phyloP scores from a whole-genome alignment of 2,888 invertebrate genomes.

The Drosophila neonasuta region DNA sequence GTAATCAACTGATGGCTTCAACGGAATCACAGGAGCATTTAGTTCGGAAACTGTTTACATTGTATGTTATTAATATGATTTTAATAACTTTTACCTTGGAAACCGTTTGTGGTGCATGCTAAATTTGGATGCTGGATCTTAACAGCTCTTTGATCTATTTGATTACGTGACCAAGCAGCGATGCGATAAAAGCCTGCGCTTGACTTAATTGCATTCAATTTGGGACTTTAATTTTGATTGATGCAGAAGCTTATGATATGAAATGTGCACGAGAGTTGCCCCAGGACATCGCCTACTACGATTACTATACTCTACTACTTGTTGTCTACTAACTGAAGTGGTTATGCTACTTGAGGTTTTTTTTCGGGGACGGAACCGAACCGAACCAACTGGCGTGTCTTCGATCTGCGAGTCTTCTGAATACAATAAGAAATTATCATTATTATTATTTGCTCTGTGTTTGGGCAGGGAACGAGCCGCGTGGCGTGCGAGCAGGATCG shows the following conservation, averaged over 20 bases:
- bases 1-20: conserved; percentile 5
- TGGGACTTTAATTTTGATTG: conserved; percentile 70
- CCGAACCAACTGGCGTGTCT: conserved; percentile 56
- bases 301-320: conserved; percentile 11
- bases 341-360: conserved; percentile 33
- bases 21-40: conserved; percentile 6
- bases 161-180: conserved; percentile 22
- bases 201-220: conserved; percentile 45
- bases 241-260: conserved; percentile 52
- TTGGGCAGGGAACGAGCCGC: conserved; percentile 54
- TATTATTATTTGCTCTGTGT: conserved; percentile 59
- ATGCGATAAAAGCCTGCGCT: conserved; percentile 41
- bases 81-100: conserved; percentile 65
- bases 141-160: conserved; percentile 22
- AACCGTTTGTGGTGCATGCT: conserved; percentile 30
- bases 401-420: conserved; percentile 24
- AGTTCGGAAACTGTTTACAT: conserved; percentile 24
- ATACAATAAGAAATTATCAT: conserved; percentile 73
- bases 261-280: neutral
- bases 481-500: conserved; percentile 63
- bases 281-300: conserved; percentile 21
- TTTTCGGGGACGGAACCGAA: neutral
- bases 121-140: conserved; percentile 19
- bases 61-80: conserved; percentile 59
- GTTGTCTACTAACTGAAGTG: conserved; percentile 54